Evolutionary conservation across 1,140 invertebrate species (phyloP).

Genomic region (Panagrolaimus sp.): DNA sequence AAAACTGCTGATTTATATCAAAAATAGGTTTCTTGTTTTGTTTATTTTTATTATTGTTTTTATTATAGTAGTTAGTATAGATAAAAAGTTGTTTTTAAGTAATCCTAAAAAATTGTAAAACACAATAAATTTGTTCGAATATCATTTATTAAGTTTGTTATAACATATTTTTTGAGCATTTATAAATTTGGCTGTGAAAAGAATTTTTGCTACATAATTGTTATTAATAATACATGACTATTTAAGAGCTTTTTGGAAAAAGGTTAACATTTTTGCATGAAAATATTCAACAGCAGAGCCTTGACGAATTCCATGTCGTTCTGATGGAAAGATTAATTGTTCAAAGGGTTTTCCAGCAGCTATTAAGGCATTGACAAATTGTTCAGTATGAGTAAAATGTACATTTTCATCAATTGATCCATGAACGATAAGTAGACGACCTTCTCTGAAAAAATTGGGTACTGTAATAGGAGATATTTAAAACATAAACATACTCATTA

Average conservation of each 20-base stretch:
- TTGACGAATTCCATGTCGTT: slow-evolving; percentile 53
- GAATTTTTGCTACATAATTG: too few relatives aligned
- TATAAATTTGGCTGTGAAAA: too few relatives aligned
- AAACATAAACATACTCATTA: slow-evolving; percentile 70
- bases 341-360: slow-evolving; percentile 85
- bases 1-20: not conserved
- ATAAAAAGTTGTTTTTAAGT: too few relatives aligned
- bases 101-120: too few relatives aligned
- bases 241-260: slow-evolving; percentile 43
- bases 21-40: too few relatives aligned
- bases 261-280: slow-evolving; percentile 50
- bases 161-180: too few relatives aligned
- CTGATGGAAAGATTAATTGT: slow-evolving; percentile 68
- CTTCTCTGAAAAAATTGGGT: slow-evolving; percentile 68
- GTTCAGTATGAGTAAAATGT: slow-evolving; percentile 92
- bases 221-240: too few relatives aligned
- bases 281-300: slow-evolving; percentile 46
- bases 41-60: too few relatives aligned
- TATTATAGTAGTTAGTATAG: too few relatives aligned
- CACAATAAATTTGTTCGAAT: too few relatives aligned
- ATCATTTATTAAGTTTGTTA: too few relatives aligned
- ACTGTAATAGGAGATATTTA: not conserved
- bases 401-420: slow-evolving; percentile 98
- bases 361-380: slow-evolving; percentile 80
- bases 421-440: slow-evolving; percentile 89